Percentiles rank a stretch among this genome's conserved stretches.
These are phyloP conservation scores for Aporophyla lueneburgensis DNA, from an alignment of 2,888 invertebrate genomes.

Conservation along the genomic window DNA sequence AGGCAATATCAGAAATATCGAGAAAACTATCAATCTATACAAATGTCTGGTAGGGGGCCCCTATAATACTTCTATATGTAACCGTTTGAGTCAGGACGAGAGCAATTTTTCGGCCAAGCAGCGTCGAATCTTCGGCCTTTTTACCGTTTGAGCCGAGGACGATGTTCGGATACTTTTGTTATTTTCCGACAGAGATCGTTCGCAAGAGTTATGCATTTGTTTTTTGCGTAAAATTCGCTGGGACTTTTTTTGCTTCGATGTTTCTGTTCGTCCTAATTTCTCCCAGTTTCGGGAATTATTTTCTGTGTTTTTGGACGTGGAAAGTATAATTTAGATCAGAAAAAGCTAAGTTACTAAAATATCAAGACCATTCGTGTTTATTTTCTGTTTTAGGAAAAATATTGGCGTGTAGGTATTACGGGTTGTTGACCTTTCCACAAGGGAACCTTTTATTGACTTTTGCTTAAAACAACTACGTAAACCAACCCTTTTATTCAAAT, in stretches of 20 bases:
- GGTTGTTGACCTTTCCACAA: constrained; percentile 17
- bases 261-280: constrained; percentile 20
- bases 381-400: constrained; percentile 24
- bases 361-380: background rate
- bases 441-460: constrained; percentile 32
- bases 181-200: constrained; percentile 61
- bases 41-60: constrained; percentile 12
- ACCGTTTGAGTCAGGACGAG: constrained; percentile 47
- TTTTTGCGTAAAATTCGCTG: constrained; percentile 52
- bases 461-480: constrained; percentile 34
- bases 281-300: background rate
- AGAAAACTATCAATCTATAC: constrained; percentile 25
- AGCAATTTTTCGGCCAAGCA: constrained; percentile 57
- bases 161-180: constrained; percentile 61
- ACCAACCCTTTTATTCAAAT: constrained; percentile 54
- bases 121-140: constrained; percentile 58
- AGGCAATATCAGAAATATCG: constrained; percentile 13
- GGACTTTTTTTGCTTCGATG: constrained; percentile 12
- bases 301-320: constrained; percentile 1
- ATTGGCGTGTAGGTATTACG: background rate
- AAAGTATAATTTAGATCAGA: background rate
- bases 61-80: constrained; percentile 35
- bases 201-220: constrained; percentile 66
- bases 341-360: background rate
- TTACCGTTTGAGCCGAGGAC: constrained; percentile 59